phyloP scores from a whole-genome alignment of 2,113 vertebrate species.

The Pelecanus crispus region DNA sequence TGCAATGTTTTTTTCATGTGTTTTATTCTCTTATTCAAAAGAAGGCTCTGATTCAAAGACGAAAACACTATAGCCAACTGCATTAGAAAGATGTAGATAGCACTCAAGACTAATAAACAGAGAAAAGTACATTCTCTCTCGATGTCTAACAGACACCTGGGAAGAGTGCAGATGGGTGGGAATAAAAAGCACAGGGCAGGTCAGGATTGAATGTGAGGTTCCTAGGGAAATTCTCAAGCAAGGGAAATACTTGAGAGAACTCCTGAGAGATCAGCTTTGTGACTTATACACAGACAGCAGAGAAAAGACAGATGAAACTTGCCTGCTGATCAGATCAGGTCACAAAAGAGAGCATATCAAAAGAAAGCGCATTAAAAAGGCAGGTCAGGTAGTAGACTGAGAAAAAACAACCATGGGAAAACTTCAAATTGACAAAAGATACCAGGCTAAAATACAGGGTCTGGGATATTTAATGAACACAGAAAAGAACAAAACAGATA shows the following conservation, averaged over 20 bases:
- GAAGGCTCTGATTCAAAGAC: background rate
- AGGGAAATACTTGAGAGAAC: background rate
- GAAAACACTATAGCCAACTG: background rate
- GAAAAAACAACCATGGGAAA: background rate
- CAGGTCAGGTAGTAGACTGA: background rate
- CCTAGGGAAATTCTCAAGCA: background rate
- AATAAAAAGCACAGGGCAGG: background rate
- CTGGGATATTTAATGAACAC: background rate
- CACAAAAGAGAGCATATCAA: background rate
- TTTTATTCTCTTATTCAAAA: background rate
- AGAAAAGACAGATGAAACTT: background rate
- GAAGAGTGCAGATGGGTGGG: background rate
- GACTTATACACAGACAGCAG: background rate
- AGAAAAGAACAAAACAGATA: background rate
- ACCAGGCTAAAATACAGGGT: background rate
- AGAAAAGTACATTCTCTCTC: background rate
- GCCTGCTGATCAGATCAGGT: background rate
- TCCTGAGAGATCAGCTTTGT: background rate
- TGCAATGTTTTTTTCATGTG: background rate
- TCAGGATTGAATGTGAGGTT: background rate
- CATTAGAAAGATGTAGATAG: background rate
- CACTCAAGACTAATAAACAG: background rate
- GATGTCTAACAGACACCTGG: background rate
- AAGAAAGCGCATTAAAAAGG: background rate
- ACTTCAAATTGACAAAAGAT: background rate